Conservation (phyloP, 2,888 invertebrate species). For the Bombylius major region DNA sequence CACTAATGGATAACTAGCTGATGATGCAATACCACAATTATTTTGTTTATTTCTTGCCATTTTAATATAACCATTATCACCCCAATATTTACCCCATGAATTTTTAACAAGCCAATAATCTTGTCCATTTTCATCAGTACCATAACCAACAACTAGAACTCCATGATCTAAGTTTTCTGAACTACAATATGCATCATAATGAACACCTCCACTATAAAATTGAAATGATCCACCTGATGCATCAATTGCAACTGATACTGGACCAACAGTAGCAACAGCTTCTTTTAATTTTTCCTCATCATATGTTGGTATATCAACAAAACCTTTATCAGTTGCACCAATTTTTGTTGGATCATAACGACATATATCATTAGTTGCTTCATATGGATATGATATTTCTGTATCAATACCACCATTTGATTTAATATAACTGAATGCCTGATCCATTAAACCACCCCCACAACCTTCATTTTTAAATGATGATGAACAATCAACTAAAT, state of each 20-base stretch:
- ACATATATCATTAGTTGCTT: slow-evolving; percentile 60
- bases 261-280: slow-evolving; percentile 75
- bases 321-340: slow-evolving; percentile 74
- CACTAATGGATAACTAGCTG: slow-evolving; percentile 76
- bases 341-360: slow-evolving; percentile 47
- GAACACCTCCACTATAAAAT: slow-evolving; percentile 69
- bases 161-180: slow-evolving; percentile 67
- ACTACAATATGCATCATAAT: slow-evolving; percentile 68
- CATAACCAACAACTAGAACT: slow-evolving; percentile 35
- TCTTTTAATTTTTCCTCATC: slow-evolving; percentile 56
- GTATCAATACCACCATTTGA: slow-evolving; percentile 81
- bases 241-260: slow-evolving; percentile 80
- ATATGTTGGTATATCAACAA: slow-evolving; percentile 61
- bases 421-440: slow-evolving; percentile 73
- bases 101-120: slow-evolving; percentile 64
- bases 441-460: slow-evolving; percentile 63
- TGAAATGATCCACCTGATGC: slow-evolving; percentile 76
- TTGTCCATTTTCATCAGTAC: slow-evolving; percentile 32
- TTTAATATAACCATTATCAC: slow-evolving; percentile 71
- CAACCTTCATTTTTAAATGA: slow-evolving; percentile 83
- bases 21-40: slow-evolving; percentile 74
- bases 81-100: slow-evolving; percentile 62
- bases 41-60: slow-evolving; percentile 76
- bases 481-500: slow-evolving; percentile 76
- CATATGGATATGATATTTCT: slow-evolving; percentile 78